Evolutionary conservation across 2,113 vertebrate genomes (phyloP), one percentile per base, ranked within the genome.

Genomic region (Manacus vitellinus): DNA sequence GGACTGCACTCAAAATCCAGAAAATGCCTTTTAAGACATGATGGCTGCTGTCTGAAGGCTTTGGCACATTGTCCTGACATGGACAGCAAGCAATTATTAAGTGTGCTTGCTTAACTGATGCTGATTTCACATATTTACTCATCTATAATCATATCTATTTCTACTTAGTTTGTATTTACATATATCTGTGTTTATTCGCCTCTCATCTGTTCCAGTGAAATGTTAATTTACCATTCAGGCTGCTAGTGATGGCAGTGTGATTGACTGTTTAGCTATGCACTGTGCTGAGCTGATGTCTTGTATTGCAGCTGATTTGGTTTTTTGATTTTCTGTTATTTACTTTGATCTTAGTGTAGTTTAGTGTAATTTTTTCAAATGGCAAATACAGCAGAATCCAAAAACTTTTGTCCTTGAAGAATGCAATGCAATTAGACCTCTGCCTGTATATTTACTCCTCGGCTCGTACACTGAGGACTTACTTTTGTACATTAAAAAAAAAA

Each of bases 311-410:
- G 88, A 96, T 95, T 95, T 96, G 82, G 41, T 92, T 95, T 94
- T 97, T 84, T 96, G 62, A 93, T 96, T 92, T 96, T 86, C 89
- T 94, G 83, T 94, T 97, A 96, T 94, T 97, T 97, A 96, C 79
- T 87, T 58, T 94, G 68, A 91, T 94, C 91, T 89, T 92, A 87
- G 72, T 58, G 92, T 97, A 91, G 68, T 28, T 52, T 52, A 95
- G 62, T 58, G 79, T 93, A 85, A 89, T 93, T 92, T 91, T 97
- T 95, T 96, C 81, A 91, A 90, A 75, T 39, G 51, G 89, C 82
- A 85, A 94, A 91, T 74, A 89, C 49, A 88, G 58, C 85, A 66
- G 63, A 90, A 85, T 73, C n/a, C 22, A 95, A 66, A 96, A 95
- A 92, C 78, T 90, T 94, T 54, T 95, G 88, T 73, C 94, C 95